Conservation (phyloP, 2,797 vertebrate species). For the Microcaecilia unicolor region DNA sequence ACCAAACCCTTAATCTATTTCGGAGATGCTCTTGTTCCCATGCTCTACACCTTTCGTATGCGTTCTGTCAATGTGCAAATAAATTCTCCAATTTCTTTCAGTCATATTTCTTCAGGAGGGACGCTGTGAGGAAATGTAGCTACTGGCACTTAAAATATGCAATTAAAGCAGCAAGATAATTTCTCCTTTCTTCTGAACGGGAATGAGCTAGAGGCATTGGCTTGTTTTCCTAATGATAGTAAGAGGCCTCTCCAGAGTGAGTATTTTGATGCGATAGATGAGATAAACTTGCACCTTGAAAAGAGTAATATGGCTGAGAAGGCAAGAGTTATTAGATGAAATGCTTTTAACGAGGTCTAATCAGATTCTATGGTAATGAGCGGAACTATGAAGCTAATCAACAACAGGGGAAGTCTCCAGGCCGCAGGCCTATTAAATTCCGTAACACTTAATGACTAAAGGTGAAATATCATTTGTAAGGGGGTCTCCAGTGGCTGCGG, state of each 20-base stretch:
- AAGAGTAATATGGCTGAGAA: constrained; percentile 48
- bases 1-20: too few relatives aligned
- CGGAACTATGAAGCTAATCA: constrained; percentile 74
- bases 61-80: too few relatives aligned
- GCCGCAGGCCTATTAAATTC: constrained; percentile 78
- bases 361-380: constrained; percentile 80
- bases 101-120: too few relatives aligned
- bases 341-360: constrained; percentile 65
- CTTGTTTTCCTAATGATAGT: too few relatives aligned
- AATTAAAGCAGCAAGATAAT: too few relatives aligned
- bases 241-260: constrained; percentile 21
- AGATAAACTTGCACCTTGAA: constrained; percentile 30
- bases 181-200: too few relatives aligned
- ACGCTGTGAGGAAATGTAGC: too few relatives aligned
- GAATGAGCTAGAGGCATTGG: too few relatives aligned
- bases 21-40: too few relatives aligned
- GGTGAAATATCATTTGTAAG: constrained; percentile 71
- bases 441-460: constrained; percentile 83
- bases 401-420: constrained; percentile 65
- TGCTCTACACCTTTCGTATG: too few relatives aligned
- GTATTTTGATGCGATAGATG: constrained; percentile 7
- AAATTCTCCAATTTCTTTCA: too few relatives aligned
- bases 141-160: too few relatives aligned
- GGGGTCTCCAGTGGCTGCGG: constrained; percentile 59
- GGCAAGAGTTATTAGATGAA: constrained; percentile 47